phyloP scores from a whole-genome alignment of 2,888 invertebrate species.

The Polietes domitor region DNA sequence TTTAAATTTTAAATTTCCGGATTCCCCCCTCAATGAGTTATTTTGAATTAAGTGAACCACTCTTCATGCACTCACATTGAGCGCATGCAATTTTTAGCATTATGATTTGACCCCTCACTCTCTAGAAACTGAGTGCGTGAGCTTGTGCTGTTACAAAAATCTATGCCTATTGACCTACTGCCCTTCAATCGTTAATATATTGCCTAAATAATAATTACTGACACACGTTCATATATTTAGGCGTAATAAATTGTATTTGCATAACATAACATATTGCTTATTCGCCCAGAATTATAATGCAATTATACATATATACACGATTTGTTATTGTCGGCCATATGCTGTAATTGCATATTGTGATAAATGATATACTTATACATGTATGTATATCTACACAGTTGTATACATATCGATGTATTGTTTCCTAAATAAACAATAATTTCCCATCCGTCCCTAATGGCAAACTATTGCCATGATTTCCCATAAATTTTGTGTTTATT shows the following conservation, averaged over 20 bases:
- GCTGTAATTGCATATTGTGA: background rate
- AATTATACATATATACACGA: background rate
- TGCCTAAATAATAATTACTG: constrained; percentile 10
- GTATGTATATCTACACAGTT: background rate
- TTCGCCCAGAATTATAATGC: constrained; percentile 8
- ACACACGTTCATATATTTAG: too few relatives aligned
- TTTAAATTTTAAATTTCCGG: too few relatives aligned
- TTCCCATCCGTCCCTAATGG: background rate
- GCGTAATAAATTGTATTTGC: background rate
- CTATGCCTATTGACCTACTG: too few relatives aligned
- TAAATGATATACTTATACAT: background rate
- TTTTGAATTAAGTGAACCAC: too few relatives aligned
- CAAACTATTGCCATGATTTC: background rate
- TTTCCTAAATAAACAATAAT: too few relatives aligned
- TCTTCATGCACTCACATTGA: too few relatives aligned
- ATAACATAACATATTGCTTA: background rate
- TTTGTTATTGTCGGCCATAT: background rate
- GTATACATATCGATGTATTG: too few relatives aligned
- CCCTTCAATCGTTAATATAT: background rate
- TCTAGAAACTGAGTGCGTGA: too few relatives aligned
- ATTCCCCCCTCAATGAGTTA: too few relatives aligned
- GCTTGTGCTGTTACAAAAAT: too few relatives aligned
- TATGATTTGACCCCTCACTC: too few relatives aligned
- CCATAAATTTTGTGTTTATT: background rate
- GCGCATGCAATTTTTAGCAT: too few relatives aligned